phyloP scores from a whole-genome alignment of 2,113 vertebrate species.

The Anthoscopus minutus region DNA sequence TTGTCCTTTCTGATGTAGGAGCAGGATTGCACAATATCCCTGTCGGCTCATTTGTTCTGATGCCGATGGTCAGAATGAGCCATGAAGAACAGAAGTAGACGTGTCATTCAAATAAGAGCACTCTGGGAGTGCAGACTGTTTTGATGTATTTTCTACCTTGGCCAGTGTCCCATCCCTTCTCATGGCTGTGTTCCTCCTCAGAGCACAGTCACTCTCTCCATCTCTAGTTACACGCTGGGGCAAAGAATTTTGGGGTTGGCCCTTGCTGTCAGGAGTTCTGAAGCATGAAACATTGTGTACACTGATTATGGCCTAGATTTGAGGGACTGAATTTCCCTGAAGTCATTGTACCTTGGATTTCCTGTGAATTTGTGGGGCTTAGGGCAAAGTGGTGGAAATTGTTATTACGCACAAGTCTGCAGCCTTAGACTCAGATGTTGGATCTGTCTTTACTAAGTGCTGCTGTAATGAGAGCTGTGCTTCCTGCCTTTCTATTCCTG shows the following conservation, averaged over 20 bases:
- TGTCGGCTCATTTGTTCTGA: constrained; percentile 5
- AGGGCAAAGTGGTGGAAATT: not conserved
- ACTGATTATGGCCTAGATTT: not conserved
- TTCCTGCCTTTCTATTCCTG: not conserved
- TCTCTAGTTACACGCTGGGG: not conserved
- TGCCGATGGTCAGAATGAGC: not conserved
- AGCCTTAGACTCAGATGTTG: not conserved
- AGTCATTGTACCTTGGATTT: not conserved
- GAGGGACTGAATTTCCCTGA: not conserved
- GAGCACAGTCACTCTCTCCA: not conserved
- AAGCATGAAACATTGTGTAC: not conserved
- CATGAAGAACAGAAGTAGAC: not conserved
- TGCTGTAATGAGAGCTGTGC: not conserved
- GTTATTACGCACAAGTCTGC: not conserved
- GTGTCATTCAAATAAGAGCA: not conserved
- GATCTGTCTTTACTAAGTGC: not conserved
- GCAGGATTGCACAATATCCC: not conserved
- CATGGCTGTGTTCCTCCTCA: not conserved
- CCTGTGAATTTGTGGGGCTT: not conserved
- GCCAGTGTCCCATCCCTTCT: not conserved
- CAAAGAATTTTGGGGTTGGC: not conserved
- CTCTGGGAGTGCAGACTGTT: not conserved
- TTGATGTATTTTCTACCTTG: not conserved
- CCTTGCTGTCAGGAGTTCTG: not conserved
- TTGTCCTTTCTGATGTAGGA: not conserved